Conservation (phyloP, 2,888 invertebrate species). For the Malthinus seriepunctatus region DNA sequence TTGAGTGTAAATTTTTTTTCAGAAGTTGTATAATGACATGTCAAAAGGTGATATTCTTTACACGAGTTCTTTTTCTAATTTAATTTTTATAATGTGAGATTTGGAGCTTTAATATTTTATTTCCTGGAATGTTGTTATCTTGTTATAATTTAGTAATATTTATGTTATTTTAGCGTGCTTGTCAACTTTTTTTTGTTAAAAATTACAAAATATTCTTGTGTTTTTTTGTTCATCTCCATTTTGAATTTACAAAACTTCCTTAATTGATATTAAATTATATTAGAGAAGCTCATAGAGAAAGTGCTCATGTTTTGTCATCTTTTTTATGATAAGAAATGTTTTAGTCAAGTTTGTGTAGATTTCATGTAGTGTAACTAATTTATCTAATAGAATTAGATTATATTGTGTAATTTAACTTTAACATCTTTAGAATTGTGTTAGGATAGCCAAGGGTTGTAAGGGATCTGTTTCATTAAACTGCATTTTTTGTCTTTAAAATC, state of each 20-base stretch:
- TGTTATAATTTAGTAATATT: conserved; percentile 4
- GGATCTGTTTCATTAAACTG: neutral
- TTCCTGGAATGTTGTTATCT: conserved; percentile 1
- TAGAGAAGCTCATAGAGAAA: too few species aligned
- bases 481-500: neutral
- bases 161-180: conserved; percentile 4
- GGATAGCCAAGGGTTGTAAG: neutral
- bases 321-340: too few species aligned
- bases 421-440: neutral
- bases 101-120: conserved; percentile 4
- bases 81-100: conserved; percentile 4
- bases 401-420: conserved; percentile 2
- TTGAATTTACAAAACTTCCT: neutral
- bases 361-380: too few species aligned
- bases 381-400: neutral
- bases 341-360: too few species aligned
- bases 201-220: neutral
- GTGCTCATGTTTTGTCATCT: neutral
- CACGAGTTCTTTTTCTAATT: neutral
- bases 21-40: too few species aligned
- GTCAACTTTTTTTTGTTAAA: neutral
- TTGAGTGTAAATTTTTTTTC: too few species aligned
- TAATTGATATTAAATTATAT: too few species aligned
- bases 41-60: neutral
- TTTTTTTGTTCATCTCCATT: neutral